Evolutionary conservation across 2,113 vertebrate species (phyloP), one percentile per base, ranked within the genome.

Genomic region (Indicator maculatus): DNA sequence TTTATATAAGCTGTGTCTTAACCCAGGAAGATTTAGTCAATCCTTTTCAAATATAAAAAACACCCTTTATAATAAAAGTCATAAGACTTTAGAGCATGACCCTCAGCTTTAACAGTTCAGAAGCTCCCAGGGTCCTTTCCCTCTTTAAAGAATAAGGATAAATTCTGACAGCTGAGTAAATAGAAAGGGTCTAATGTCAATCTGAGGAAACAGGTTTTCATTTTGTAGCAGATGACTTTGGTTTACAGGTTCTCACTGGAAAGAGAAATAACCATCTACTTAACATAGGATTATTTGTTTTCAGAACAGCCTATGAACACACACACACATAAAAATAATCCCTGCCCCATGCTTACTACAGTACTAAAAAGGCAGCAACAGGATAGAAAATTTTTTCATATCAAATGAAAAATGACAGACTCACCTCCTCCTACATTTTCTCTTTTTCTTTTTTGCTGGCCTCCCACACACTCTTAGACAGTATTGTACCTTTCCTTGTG

Each of bases 151-250:
- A 96, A 97, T 69, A 86, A 95, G 88, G 92, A 97, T 95, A 96
- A 96, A 96, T 92, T 94, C 92, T 85, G 96, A 96, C 96, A 97
- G 96, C 96, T 97, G 96, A 96, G 95, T 80, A 96, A 96, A 95
- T 94, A 97, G 93, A 93, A 95, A 96, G 61, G 93, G 96, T 93
- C 95, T 91, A 93, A 90, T 95, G 96, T 98, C 95, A 93, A 69
- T 70, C 73, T 96, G 93, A 96, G 83, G 94, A 97, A 97, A 95
- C 88, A 95, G 84, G 60, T 93, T 97, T 97, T 93, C 72, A 73
- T 95, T 96, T 95, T 94, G 80, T 65, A 56, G 64, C 70, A 82
- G 77, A 90, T 52, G 36, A 93, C 59, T 83, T 88, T 2, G 2
- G 39, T 92, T 97, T 77, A 72, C 63, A 88, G 39, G 55, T 95